Percentiles rank a stretch among this genome's conserved stretches.
These are phyloP conservation scores for Nycticebus coucang DNA, from an alignment of 2,113 vertebrate genomes.

Conservation along the genomic window DNA sequence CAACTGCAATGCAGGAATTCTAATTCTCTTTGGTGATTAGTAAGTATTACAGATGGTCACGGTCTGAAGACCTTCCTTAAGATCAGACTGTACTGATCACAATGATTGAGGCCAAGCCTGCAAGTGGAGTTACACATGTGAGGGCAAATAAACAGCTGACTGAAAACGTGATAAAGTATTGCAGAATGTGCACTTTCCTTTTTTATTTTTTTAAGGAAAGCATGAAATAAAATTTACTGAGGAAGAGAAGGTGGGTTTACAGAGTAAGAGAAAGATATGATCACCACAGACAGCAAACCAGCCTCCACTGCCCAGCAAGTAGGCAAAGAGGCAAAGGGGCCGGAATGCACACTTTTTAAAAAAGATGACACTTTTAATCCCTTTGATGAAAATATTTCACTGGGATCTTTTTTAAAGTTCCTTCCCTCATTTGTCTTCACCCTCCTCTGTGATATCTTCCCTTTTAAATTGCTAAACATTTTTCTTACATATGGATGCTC, in stretches of 20 bases:
- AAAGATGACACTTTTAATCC: background rate
- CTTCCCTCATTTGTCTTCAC: background rate
- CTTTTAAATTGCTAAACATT: background rate
- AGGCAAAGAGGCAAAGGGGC: too few species aligned
- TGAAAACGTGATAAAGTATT: background rate
- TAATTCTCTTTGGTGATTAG: background rate
- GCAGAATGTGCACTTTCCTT: background rate
- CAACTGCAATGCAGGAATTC: background rate
- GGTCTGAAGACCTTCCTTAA: background rate
- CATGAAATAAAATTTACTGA: too few species aligned
- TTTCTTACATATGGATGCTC: background rate
- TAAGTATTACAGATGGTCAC: background rate
- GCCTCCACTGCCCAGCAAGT: too few species aligned
- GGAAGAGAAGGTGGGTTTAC: too few species aligned
- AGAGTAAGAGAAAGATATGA: too few species aligned
- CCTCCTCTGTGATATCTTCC: background rate
- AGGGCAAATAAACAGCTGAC: background rate
- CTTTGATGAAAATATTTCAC: background rate
- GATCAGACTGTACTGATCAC: background rate
- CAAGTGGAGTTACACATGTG: background rate
- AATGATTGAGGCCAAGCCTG: background rate
- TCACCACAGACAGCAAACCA: too few species aligned
- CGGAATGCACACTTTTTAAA: too few species aligned
- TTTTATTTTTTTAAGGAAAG: too few species aligned
- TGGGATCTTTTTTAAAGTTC: background rate